Conservation (phyloP, 2,888 invertebrate species). For the Diloba caeruleocephala region DNA sequence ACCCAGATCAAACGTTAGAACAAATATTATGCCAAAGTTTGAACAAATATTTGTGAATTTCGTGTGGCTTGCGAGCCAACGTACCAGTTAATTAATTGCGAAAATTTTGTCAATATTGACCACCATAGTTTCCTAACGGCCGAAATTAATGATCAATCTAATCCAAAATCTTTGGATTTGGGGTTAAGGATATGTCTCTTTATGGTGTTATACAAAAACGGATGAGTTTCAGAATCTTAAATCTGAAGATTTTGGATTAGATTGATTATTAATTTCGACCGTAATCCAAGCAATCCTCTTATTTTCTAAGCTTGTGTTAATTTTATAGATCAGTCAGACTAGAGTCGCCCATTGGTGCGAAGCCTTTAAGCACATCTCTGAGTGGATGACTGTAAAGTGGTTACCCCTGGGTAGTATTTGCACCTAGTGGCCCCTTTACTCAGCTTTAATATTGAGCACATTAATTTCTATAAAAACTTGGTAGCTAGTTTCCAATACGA, state of each 20-base stretch:
- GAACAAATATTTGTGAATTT: slow-evolving; percentile 39
- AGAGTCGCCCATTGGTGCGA: too few species aligned
- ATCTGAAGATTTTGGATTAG: too few species aligned
- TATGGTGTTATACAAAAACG: too few species aligned
- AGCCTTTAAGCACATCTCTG: too few species aligned
- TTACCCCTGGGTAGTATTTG: too few species aligned
- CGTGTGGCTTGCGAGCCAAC: slow-evolving; percentile 21
- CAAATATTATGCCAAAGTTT: slow-evolving; percentile 54
- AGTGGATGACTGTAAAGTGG: too few species aligned
- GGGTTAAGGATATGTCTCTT: too few species aligned
- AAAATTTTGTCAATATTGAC: slow-evolving; percentile 27
- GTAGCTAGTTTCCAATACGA: slow-evolving; percentile 3
- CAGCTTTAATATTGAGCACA: not conserved
- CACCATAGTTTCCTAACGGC: slow-evolving; percentile 14
- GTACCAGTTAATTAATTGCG: slow-evolving; percentile 35
- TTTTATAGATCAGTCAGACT: slow-evolving; percentile 15
- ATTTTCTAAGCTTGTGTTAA: slow-evolving; percentile 13
- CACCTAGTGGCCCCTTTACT: not conserved
- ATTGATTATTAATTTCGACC: too few species aligned
- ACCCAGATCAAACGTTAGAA: slow-evolving; percentile 52
- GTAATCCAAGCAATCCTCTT: too few species aligned
- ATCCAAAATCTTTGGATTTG: slow-evolving; percentile 4
- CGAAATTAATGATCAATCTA: not conserved
- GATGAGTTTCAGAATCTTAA: too few species aligned
- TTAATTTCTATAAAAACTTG: not conserved